Percentiles rank a stretch among this genome's conserved stretches.
phyloP scores from a whole-genome alignment of 2,888 invertebrate species.

The Conus canariensis region DNA sequence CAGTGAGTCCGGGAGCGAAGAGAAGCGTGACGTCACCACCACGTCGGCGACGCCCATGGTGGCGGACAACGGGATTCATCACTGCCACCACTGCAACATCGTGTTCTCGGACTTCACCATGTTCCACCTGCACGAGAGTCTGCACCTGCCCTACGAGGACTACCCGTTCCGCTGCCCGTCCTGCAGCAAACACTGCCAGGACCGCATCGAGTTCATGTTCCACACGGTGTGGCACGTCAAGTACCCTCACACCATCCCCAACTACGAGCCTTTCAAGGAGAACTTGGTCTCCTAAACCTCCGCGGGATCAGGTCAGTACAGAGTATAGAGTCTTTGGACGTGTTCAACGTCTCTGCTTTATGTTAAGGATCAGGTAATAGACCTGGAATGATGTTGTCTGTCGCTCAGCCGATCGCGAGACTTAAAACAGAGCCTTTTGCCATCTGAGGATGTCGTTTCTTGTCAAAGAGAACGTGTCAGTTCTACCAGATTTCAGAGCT shows the following conservation, averaged over 20 bases:
- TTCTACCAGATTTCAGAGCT: too few species aligned
- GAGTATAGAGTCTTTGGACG: background rate
- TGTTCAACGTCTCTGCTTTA: too few species aligned
- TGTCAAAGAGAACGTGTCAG: too few species aligned
- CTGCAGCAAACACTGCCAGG: conserved; percentile 72
- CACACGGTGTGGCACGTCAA: conserved; percentile 75
- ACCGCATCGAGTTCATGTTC: conserved; percentile 74
- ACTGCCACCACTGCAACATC: conserved; percentile 73
- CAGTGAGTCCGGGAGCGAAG: conserved; percentile 67
- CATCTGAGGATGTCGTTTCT: too few species aligned
- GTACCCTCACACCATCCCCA: conserved; percentile 74
- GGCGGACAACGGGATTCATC: conserved; percentile 70
- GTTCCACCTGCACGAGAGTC: conserved; percentile 72
- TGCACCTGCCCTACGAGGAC: conserved; percentile 70
- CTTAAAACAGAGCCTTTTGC: too few species aligned
- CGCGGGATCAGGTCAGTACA: background rate
- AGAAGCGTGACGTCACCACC: conserved; percentile 70
- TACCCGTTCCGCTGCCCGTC: conserved; percentile 72
- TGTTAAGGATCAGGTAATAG: background rate
- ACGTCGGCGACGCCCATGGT: conserved; percentile 65
- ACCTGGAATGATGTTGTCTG: background rate
- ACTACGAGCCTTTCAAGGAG: conserved; percentile 72
- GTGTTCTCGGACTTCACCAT: conserved; percentile 73
- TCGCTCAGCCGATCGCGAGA: too few species aligned
- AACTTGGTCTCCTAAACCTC: conserved; percentile 58